phyloP scores from a whole-genome alignment of 2,113 vertebrate species.

The Phaetusa simplex region DNA sequence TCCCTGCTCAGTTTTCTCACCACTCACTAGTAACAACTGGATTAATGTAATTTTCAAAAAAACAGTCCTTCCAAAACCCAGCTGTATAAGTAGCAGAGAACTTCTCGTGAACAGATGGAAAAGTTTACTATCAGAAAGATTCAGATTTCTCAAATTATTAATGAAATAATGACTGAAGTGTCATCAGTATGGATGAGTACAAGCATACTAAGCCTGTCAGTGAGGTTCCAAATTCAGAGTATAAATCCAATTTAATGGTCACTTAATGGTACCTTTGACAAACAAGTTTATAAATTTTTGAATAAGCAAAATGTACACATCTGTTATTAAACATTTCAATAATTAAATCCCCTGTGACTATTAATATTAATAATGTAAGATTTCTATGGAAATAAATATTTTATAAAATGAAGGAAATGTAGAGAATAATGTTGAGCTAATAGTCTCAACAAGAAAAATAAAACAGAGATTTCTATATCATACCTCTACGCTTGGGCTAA shows the following conservation, averaged over 20 bases:
- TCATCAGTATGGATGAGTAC: not conserved
- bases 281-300: slow-evolving; percentile 34
- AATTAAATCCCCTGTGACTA: slow-evolving; percentile 4
- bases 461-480: not conserved
- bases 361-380: not conserved
- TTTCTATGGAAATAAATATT: slow-evolving; percentile 21
- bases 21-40: not conserved
- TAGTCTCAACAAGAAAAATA: not conserved
- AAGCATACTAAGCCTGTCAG: not conserved
- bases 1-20: not conserved
- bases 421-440: not conserved
- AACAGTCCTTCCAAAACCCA: not conserved
- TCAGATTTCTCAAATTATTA: not conserved
- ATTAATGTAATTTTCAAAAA: not conserved
- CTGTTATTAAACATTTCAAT: slow-evolving; percentile 19
- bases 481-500: slow-evolving; percentile 93
- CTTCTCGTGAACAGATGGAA: not conserved
- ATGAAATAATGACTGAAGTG: not conserved
- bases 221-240: not conserved
- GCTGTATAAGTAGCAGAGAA: not conserved
- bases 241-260: slow-evolving; percentile 22
- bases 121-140: not conserved
- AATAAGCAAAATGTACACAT: slow-evolving; percentile 2
- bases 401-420: not conserved
- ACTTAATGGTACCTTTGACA: not conserved